Percentiles rank a stretch among this genome's conserved stretches.
phyloP scores from a whole-genome alignment of 2,797 vertebrate genomes.

The Clarias laeviceps region DNA sequence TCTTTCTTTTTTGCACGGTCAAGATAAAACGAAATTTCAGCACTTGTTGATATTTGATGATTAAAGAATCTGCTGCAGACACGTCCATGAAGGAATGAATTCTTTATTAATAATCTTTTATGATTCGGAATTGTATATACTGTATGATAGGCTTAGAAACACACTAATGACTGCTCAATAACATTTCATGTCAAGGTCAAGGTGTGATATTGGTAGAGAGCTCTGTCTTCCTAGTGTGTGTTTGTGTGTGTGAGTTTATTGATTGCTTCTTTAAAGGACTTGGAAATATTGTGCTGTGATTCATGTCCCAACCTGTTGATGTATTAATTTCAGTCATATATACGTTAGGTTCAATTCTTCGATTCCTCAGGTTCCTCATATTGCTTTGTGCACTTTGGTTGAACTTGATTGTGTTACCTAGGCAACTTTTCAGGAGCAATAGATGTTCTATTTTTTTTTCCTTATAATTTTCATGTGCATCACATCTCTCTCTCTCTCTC shows the following conservation, averaged over 20 bases:
- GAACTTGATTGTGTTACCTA: slow-evolving; percentile 33
- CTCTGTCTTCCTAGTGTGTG: neutral
- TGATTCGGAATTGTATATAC: neutral
- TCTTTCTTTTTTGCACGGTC: neutral
- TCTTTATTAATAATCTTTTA: slow-evolving; percentile 19
- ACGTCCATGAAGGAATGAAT: slow-evolving; percentile 29
- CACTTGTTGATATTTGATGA: slow-evolving; percentile 23
- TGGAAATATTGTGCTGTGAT: slow-evolving; percentile 14
- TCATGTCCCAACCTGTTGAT: slow-evolving; percentile 29
- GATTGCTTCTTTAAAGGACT: slow-evolving; percentile 31
- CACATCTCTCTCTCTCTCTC: neutral
- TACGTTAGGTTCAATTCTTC: slow-evolving; percentile 18
- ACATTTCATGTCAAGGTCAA: neutral
- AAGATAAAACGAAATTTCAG: slow-evolving; percentile 28
- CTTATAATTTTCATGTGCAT: neutral
- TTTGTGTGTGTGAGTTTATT: neutral
- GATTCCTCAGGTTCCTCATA: neutral
- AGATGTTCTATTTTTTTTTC: slow-evolving; percentile 10
- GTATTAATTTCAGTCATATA: slow-evolving; percentile 31
- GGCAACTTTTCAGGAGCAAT: slow-evolving; percentile 33
- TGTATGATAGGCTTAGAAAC: slow-evolving; percentile 16
- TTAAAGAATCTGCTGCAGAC: slow-evolving; percentile 13
- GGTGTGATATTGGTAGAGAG: neutral
- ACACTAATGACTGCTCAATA: neutral
- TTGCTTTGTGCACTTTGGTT: slow-evolving; percentile 37